Conservation (phyloP, 2,888 invertebrate species). For the Nasonia oneida region DNA sequence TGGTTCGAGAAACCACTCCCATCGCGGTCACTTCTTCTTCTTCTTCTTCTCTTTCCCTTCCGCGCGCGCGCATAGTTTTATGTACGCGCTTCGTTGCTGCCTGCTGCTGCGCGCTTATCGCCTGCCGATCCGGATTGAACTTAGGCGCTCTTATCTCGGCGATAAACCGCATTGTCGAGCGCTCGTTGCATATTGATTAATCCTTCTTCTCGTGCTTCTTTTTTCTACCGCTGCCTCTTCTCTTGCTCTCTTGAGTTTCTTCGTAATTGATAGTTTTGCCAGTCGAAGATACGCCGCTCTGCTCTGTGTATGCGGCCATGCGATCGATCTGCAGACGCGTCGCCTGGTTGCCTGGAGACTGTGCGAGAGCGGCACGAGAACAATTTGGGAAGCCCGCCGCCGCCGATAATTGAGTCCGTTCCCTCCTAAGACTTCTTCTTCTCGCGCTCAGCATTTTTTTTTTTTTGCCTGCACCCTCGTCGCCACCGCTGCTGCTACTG, state of each 20-base stretch:
- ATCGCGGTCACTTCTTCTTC: slow-evolving; percentile 55
- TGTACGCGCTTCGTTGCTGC: background rate
- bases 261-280: background rate
- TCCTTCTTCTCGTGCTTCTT: background rate
- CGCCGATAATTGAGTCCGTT: slow-evolving; percentile 61
- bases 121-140: slow-evolving; percentile 6
- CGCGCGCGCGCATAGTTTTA: slow-evolving; percentile 4
- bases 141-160: slow-evolving; percentile 18
- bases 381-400: slow-evolving; percentile 61
- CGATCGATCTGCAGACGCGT: slow-evolving; percentile 52
- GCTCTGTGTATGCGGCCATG: background rate
- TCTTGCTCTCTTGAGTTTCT: background rate
- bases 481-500: background rate
- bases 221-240: background rate
- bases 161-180: background rate
- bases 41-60: background rate
- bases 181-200: slow-evolving; percentile 32
- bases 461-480: background rate
- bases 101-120: background rate
- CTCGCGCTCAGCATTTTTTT: slow-evolving; percentile 22
- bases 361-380: slow-evolving; percentile 37
- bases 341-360: slow-evolving; percentile 56
- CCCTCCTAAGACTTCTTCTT: slow-evolving; percentile 56
- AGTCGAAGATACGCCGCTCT: background rate
- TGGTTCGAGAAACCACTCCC: slow-evolving; percentile 72